Evolutionary conservation across 2,888 invertebrate species (phyloP), one percentile per base, ranked within the genome.

Genomic region (Pseudococcus longispinus): DNA sequence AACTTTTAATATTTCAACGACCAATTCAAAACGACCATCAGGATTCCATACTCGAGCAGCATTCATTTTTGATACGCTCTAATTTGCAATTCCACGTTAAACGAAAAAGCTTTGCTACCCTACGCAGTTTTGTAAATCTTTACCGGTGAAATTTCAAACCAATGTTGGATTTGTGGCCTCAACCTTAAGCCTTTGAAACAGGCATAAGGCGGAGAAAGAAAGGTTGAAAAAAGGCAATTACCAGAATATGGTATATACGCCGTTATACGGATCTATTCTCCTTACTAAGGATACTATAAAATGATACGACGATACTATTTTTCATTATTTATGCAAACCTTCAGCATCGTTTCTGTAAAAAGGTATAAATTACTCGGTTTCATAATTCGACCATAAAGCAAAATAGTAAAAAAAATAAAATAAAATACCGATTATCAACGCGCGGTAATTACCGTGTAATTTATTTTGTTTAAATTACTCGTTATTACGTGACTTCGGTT

Each of bases 391-490:
- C 23, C 20, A 60, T 20, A 55, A 18, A 18, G 55, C 55, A 55
- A n/a, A 55, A n/a, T 37, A 37, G 70, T 37, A 6, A 29, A 32
- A 74, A 32, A 80, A 42, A 42, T n/a, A n/a, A 8, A 80, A 80
- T 6, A 42, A 80, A 80, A 20, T 80, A 20, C 77, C 42, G 77
- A 80, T 80, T 42, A 80, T 42, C 42, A 37, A 42, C 20, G 42
- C 42, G 77, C 42, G 77, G 77, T 80, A 80, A 80, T 80, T 80
- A 80, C 77, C 37, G 42, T 80, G 77, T 80, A 80, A 80, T 80
- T 80, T 80, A 80, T 80, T 80, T 80, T 20, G 42, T 80, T 80
- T 80, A 80, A 80, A 80, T 80, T 80, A 42, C 77, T 80, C 77
- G 29, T 80, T 37, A 37, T 37, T 80, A 42, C 77, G 77, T 80